Evolutionary conservation across 2,888 invertebrate genomes (phyloP).

Genomic region (Drosophila peninsularis): DNA sequence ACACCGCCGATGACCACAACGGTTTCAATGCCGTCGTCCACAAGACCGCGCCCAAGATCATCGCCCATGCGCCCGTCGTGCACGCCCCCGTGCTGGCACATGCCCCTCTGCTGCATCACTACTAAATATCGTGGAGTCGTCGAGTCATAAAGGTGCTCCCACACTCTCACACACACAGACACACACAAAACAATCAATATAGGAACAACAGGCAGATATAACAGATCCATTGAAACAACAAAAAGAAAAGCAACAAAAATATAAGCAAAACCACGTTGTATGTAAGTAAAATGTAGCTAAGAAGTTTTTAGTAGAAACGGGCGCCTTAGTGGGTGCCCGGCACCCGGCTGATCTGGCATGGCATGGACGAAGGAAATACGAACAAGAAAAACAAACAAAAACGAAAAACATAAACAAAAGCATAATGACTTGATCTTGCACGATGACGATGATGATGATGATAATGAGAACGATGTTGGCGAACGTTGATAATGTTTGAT

Average conservation of each 20-base stretch:
- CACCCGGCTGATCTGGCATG: slow-evolving; percentile 79
- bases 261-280: slow-evolving; percentile 41
- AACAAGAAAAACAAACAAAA: slow-evolving; percentile 43
- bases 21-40: slow-evolving; percentile 90
- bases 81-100: slow-evolving; percentile 85
- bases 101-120: slow-evolving; percentile 84
- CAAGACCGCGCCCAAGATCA: slow-evolving; percentile 87
- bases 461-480: slow-evolving; percentile 32
- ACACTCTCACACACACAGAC: slow-evolving; percentile 38
- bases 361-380: slow-evolving; percentile 78
- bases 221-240: slow-evolving; percentile 57
- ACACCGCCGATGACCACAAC: slow-evolving; percentile 89
- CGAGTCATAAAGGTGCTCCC: slow-evolving; percentile 73
- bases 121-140: slow-evolving; percentile 72
- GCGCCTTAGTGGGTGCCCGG: slow-evolving; percentile 73
- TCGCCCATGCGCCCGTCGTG: slow-evolving; percentile 79
- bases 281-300: slow-evolving; percentile 74
- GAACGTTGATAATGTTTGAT: slow-evolving; percentile 43
- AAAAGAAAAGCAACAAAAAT: slow-evolving; percentile 18
- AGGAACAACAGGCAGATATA: slow-evolving; percentile 68
- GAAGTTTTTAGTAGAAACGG: slow-evolving; percentile 73
- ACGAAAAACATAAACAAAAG: slow-evolving; percentile 60
- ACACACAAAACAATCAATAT: slow-evolving; percentile 46
- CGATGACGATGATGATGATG: slow-evolving; percentile 23
- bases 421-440: slow-evolving; percentile 67